Evolutionary conservation across 2,113 vertebrate genomes (phyloP).

Genomic region (Pao palembangensis): DNA sequence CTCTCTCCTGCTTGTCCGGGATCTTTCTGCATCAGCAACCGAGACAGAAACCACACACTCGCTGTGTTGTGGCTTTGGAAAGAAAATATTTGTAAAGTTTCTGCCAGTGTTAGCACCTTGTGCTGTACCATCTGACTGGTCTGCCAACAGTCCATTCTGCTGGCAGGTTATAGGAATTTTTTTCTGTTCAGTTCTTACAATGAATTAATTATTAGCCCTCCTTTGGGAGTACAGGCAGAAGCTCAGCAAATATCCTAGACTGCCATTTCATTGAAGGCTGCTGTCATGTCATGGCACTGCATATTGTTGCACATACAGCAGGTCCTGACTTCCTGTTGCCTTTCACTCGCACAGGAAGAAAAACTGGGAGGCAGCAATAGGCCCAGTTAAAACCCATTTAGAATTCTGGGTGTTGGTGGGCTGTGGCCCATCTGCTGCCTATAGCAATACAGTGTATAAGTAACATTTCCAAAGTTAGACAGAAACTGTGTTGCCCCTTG

Average conservation of each 20-base stretch:
- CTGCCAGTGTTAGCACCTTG: conserved; percentile 52
- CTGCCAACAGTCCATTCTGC: conserved; percentile 35
- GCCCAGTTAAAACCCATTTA: conserved; percentile 46
- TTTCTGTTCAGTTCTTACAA: background rate
- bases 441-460: conserved; percentile 23
- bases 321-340: conserved; percentile 64
- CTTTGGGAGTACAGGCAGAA: conserved; percentile 63
- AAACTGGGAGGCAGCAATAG: conserved; percentile 64
- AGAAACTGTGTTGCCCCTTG: conserved; percentile 38
- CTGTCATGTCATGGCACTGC: conserved; percentile 69
- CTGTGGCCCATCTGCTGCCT: conserved; percentile 41
- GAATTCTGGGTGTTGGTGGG: conserved; percentile 40
- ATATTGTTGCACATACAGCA: conserved; percentile 51
- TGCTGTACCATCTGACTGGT: conserved; percentile 8
- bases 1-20: conserved; percentile 76
- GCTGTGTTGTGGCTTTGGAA: conserved; percentile 69
- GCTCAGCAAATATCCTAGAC: conserved; percentile 73
- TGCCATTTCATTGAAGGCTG: conserved; percentile 71
- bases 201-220: conserved; percentile 6
- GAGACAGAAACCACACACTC: conserved; percentile 70
- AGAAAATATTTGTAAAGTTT: conserved; percentile 75
- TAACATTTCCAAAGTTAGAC: conserved; percentile 49
- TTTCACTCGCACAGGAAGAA: conserved; percentile 60
- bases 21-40: conserved; percentile 73
- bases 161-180: conserved; percentile 20